A percentile compares a stretch with the other conserved stretches of the same genome.
Evolutionary conservation across 2,888 invertebrate genomes (phyloP).

Genomic region (Suillia variegata): DNA sequence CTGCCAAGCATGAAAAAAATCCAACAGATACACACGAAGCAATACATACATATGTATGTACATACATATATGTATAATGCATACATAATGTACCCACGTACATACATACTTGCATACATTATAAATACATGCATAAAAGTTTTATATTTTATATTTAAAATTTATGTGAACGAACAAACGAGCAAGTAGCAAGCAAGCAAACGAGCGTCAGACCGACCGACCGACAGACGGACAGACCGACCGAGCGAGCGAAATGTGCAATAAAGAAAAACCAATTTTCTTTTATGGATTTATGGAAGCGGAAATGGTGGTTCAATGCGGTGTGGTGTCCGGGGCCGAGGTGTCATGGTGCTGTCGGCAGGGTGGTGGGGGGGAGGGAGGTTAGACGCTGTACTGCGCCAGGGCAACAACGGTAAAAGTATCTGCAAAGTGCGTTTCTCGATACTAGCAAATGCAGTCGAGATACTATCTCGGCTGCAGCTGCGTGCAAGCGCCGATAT

Average conservation of each 20-base stretch:
- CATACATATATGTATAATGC: neutral
- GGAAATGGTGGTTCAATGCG: no score
- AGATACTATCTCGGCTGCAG: no score
- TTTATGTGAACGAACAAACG: neutral
- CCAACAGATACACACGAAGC: neutral
- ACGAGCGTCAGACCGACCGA: no score
- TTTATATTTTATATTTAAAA: no score
- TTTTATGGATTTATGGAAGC: conserved; percentile 1
- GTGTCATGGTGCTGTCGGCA: neutral
- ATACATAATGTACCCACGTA: neutral
- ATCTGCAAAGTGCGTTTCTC: neutral
- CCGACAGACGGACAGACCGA: no score
- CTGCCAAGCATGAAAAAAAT: neutral
- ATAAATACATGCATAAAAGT: no score
- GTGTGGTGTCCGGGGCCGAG: neutral
- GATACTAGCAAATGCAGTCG: neutral
- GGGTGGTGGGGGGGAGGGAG: neutral
- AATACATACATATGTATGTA: neutral
- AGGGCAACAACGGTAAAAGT: neutral
- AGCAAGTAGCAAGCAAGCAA: no score
- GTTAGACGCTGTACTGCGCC: neutral
- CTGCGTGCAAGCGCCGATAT: no score
- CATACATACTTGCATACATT: no score
- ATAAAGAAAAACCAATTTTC: conserved; percentile 3
- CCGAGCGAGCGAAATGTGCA: neutral